Base-by-base conservation (phyloP, 2,113 vertebrate genomes). In the Alligator mississippiensis region DNA sequence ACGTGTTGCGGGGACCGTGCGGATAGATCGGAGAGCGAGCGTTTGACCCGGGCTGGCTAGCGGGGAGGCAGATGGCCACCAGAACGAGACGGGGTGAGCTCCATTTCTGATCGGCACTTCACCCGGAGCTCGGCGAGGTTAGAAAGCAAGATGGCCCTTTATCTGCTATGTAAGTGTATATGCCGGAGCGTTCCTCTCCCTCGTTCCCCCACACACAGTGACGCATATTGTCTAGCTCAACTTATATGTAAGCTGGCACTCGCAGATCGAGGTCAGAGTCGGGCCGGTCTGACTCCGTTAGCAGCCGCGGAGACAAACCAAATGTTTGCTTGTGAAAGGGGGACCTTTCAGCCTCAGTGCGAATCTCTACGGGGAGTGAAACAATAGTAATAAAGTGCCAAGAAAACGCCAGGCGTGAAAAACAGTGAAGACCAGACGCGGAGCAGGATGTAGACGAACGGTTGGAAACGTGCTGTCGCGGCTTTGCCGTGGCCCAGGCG, bases 221-320 rank as follows among this genome's bases (percentile, higher is more conserved):
- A 57, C 27, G 5, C n/a, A 1, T 0, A 2, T 17, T 54, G 47
- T 90, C 17, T 1, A n/a, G 89, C 81, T 82, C 19, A 85, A 94
- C 87, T 58, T 13, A 0, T 77, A 66, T 89, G 62, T 77, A 66
- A 90, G 86, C 90, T 89, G 70, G 47, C 82, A 84, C 85, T 24
- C 58, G 75, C 87, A 89, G 88, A 94, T 79, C 75, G 84, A 95
- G 92, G 94, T 96, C 85, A 4, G 34, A 85, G 55, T 1, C 80
- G 92, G 82, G 57, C 62, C 62, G 80, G 47, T 28, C 61, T 75
- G 75, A 34, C 86, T 89, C 17, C 34, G 12, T 84, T 77, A 61
- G 58, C 62, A 80, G 4, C 13, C 76, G 63, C 74, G 16, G 58
- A 57, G 82, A 79, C 27, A 68, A 89, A 84, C 13, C 11, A 15